A percentile compares a stretch with the other conserved stretches of the same genome.
phyloP scores from a whole-genome alignment of 2,888 invertebrate species.

The Andrena bicolor region DNA sequence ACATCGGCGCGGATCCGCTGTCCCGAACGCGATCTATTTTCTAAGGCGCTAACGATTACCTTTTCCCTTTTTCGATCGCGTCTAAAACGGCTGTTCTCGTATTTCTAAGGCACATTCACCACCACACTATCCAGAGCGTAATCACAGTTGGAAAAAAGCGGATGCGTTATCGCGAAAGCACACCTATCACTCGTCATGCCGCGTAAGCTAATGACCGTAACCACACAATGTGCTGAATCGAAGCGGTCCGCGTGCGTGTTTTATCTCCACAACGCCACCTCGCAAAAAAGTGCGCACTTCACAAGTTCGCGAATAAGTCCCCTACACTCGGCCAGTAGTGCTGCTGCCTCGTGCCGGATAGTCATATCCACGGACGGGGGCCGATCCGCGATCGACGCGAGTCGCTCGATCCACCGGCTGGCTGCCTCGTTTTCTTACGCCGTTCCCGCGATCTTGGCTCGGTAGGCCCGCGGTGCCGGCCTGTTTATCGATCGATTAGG shows the following conservation, averaged over 20 bases:
- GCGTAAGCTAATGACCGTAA: slow-evolving; percentile 76
- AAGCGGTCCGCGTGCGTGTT: slow-evolving; percentile 61
- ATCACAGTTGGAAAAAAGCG: slow-evolving; percentile 68
- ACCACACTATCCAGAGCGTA: slow-evolving; percentile 62
- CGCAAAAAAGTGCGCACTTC: slow-evolving; percentile 73
- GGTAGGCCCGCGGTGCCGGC: neutral
- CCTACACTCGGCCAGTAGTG: slow-evolving; percentile 63
- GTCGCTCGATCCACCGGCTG: slow-evolving; percentile 7
- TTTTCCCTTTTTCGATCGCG: slow-evolving; percentile 58
- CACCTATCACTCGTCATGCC: slow-evolving; percentile 78
- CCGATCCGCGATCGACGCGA: slow-evolving; percentile 47
- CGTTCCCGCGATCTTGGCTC: slow-evolving; percentile 9
- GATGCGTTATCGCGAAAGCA: slow-evolving; percentile 75
- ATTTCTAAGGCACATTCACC: slow-evolving; percentile 72
- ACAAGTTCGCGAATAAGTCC: slow-evolving; percentile 63
- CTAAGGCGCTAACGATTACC: slow-evolving; percentile 44
- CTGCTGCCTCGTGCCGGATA: slow-evolving; percentile 60
- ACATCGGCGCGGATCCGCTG: neutral
- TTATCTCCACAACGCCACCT: slow-evolving; percentile 74
- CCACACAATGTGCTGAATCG: slow-evolving; percentile 71
- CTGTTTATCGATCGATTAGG: slow-evolving; percentile 1
- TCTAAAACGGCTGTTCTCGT: slow-evolving; percentile 49
- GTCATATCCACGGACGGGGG: slow-evolving; percentile 51
- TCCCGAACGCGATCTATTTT: neutral
- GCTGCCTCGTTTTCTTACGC: neutral